Conservation (phyloP, 2,113 vertebrate species). For the Pristiophorus japonicus region DNA sequence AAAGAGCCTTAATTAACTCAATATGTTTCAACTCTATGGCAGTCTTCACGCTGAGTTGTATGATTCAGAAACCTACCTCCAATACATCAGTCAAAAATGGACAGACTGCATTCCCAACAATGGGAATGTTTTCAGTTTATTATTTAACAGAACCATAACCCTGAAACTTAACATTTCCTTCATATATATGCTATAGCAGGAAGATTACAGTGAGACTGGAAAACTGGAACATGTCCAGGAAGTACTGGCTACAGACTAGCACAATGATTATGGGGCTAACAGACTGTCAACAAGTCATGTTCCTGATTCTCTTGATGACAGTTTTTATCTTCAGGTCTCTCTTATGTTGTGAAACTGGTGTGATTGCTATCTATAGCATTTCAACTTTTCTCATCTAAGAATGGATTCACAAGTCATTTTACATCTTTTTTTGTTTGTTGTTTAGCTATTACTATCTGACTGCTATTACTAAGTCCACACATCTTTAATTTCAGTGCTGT, state of each 20-base stretch:
- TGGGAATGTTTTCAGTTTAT: conserved; percentile 30
- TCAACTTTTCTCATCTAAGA: background rate
- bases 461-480: background rate
- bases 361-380: conserved; percentile 21
- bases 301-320: conserved; percentile 26
- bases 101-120: background rate
- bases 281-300: conserved; percentile 34
- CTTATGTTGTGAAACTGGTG: conserved; percentile 21
- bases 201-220: conserved; percentile 14
- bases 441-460: background rate
- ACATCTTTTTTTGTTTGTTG: background rate
- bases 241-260: conserved; percentile 29
- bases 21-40: background rate
- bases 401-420: background rate
- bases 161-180: conserved; percentile 33
- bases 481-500: background rate
- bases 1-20: background rate
- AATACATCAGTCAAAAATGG: background rate
- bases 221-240: conserved; percentile 11
- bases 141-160: conserved; percentile 8
- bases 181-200: background rate
- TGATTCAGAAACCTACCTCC: background rate
- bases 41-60: background rate
- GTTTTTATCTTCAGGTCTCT: conserved; percentile 31
- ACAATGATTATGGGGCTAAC: conserved; percentile 22